phyloP scores from a whole-genome alignment of 1,140 invertebrate genomes.

The Diachasmimorpha longicaudata region DNA sequence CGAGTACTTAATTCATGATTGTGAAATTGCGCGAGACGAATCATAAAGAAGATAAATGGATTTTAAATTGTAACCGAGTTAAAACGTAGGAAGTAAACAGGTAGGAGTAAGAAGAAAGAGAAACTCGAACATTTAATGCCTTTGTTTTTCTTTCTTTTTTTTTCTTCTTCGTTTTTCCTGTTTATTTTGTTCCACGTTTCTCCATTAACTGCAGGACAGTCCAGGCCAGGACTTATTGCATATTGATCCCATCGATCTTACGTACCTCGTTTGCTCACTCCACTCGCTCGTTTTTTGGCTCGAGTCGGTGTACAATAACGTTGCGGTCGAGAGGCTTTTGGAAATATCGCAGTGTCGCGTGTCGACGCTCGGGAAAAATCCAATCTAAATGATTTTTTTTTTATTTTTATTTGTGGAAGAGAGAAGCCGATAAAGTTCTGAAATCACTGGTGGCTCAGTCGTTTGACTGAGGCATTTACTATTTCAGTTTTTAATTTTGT shows the following conservation, averaged over 20 bases:
- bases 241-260: conserved; percentile 60
- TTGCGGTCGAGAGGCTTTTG: too few relatives aligned
- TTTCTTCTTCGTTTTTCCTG: not conserved
- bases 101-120: not conserved
- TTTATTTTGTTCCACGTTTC: not conserved
- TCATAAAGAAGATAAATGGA: conserved; percentile 2
- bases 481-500: too few relatives aligned
- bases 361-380: too few relatives aligned
- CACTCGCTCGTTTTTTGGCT: too few relatives aligned
- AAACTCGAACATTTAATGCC: not conserved
- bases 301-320: too few relatives aligned
- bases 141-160: not conserved
- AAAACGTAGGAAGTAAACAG: not conserved
- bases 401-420: too few relatives aligned
- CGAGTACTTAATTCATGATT: not conserved
- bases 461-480: too few relatives aligned
- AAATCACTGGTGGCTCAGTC: too few relatives aligned
- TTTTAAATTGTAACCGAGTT: conserved; percentile 5
- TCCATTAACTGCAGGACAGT: conserved; percentile 31
- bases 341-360: too few relatives aligned
- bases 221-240: conserved; percentile 59
- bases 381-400: too few relatives aligned
- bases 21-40: conserved; percentile 3
- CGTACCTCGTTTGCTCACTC: too few relatives aligned
- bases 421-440: too few relatives aligned